These are phyloP conservation scores for Volucella inanis DNA, from an alignment of 2,888 invertebrate species.

Conservation along the genomic window DNA sequence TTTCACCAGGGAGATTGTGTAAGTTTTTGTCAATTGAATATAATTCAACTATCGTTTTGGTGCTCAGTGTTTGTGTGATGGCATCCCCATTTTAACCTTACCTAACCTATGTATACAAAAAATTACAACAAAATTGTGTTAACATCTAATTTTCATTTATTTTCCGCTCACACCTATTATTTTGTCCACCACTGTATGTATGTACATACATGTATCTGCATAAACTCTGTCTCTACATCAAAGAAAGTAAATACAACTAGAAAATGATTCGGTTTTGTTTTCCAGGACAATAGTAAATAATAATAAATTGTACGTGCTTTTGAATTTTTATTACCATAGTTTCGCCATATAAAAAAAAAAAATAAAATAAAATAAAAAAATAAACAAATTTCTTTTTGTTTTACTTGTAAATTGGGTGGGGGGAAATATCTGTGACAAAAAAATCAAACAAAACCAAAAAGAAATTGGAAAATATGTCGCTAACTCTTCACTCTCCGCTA, in stretches of 20 bases:
- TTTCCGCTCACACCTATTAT: no score
- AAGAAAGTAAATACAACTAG: neutral
- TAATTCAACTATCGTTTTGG: no score
- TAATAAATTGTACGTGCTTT: conserved; percentile 30
- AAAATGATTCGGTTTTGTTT: conserved; percentile 14
- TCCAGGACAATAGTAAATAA: conserved; percentile 40
- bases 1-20: no score
- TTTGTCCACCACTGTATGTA: neutral
- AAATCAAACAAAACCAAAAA: no score
- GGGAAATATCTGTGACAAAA: neutral
- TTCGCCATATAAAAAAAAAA: neutral
- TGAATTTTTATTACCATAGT: conserved; percentile 45
- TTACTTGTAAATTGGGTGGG: neutral
- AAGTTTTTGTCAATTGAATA: no score
- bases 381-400: conserved; percentile 33
- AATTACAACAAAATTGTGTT: no score
- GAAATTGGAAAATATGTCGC: conserved; percentile 7
- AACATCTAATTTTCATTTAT: no score
- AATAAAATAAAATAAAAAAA: conserved; percentile 1
- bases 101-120: no score
- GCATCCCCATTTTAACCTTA: no score
- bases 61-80: no score
- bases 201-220: neutral
- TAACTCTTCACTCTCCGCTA: neutral
- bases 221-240: neutral